Conservation (phyloP, 1,140 invertebrate genomes). For the Meloidogyne floridensis region DNA sequence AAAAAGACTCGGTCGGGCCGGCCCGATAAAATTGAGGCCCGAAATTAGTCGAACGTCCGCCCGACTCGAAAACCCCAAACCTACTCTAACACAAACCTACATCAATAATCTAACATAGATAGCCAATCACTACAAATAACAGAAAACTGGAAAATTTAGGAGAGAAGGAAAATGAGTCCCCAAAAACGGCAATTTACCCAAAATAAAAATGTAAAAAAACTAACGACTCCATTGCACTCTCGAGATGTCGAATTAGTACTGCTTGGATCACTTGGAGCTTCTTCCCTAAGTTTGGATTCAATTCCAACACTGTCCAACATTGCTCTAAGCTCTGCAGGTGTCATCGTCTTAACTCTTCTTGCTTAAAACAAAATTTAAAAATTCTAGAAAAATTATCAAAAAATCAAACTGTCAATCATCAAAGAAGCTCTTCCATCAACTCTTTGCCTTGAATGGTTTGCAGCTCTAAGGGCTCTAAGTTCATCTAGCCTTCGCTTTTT, state of each 20-base stretch:
- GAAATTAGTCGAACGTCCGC: no score
- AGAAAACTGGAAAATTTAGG: no score
- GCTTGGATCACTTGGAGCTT: constrained; percentile 27
- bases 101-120: no score
- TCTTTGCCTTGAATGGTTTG: constrained; percentile 12
- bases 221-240: constrained; percentile 22
- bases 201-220: neutral
- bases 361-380: neutral
- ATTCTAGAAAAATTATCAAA: constrained; percentile 2
- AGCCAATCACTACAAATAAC: no score
- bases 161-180: no score
- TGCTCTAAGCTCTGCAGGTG: constrained; percentile 28
- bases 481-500: constrained; percentile 27
- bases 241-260: constrained; percentile 22
- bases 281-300: constrained; percentile 16
- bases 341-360: constrained; percentile 11
- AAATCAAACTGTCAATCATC: constrained; percentile 28
- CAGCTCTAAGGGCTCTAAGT: constrained; percentile 23
- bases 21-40: no score
- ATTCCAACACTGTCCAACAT: constrained; percentile 29
- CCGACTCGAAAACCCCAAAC: no score
- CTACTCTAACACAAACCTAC: no score
- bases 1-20: no score
- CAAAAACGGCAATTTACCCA: neutral
- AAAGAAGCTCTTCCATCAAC: constrained; percentile 17